Percentiles rank a stretch among this genome's conserved stretches.
Evolutionary conservation across 37 sponge, comb jelly and placozoan species (phyloP).

Genomic region (Haliclona indistincta): DNA sequence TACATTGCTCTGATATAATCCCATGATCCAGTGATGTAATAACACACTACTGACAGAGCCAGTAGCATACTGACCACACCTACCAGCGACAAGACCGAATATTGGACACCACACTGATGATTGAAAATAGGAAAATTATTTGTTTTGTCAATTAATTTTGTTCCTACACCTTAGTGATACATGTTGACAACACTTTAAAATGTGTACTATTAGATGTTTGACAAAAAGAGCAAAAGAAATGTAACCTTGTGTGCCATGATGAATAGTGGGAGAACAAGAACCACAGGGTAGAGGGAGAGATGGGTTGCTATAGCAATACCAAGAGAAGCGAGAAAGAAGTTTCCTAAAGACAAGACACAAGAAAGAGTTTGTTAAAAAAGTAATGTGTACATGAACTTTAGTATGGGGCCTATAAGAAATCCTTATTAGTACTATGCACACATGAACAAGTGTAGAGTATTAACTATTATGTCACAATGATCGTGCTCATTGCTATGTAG

Average conservation of each 20-base stretch:
- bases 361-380: neutral
- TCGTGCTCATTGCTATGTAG: too few relatives aligned
- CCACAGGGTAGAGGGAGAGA: conserved; percentile 86
- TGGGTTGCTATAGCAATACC: conserved; percentile 72
- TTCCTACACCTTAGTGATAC: neutral
- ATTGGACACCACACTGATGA: too few relatives aligned
- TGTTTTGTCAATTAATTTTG: too few relatives aligned
- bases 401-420: too few relatives aligned
- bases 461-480: too few relatives aligned
- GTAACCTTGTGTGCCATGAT: conserved; percentile 66
- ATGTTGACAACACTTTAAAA: neutral
- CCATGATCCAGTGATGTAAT: conserved; percentile 73
- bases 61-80: too few relatives aligned
- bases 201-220: neutral
- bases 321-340: conserved; percentile 58
- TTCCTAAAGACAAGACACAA: conserved; percentile 25
- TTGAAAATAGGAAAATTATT: too few relatives aligned
- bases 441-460: too few relatives aligned
- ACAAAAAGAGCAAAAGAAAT: neutral
- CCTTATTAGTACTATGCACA: too few relatives aligned
- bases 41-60: conserved; percentile 40
- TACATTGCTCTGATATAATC: conserved; percentile 69
- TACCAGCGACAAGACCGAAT: too few relatives aligned
- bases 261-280: conserved; percentile 80
- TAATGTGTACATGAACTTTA: neutral